phyloP scores from a whole-genome alignment of 2,113 vertebrate genomes.

The Chamaetylas fuelleborni region DNA sequence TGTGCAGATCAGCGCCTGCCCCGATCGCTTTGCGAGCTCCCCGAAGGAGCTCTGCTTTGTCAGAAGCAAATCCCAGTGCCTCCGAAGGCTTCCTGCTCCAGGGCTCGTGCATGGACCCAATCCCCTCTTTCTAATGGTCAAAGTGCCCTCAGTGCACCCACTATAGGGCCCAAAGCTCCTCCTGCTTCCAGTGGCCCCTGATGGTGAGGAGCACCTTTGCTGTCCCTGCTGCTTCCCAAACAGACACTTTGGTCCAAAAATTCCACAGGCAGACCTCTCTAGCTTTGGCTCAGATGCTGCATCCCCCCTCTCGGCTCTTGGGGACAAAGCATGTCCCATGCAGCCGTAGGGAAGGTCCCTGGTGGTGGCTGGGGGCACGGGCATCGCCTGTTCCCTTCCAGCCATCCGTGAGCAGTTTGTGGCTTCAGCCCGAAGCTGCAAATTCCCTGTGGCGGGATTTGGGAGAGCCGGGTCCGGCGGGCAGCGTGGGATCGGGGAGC shows the following conservation, averaged over 20 bases:
- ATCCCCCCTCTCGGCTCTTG: accelerated
- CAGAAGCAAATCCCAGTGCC: background rate
- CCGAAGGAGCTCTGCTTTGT: background rate
- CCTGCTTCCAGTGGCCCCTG: background rate
- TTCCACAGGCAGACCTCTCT: background rate
- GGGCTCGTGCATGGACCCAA: background rate
- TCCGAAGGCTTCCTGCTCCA: background rate
- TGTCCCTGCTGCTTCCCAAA: background rate
- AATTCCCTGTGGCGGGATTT: background rate
- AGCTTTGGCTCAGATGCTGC: background rate
- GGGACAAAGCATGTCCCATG: accelerated
- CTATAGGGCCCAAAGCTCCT: background rate
- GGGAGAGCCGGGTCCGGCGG: background rate
- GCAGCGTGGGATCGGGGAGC: background rate
- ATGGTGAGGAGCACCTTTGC: background rate
- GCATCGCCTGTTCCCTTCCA: background rate
- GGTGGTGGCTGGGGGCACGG: background rate
- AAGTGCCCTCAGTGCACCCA: background rate
- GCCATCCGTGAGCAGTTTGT: accelerated
- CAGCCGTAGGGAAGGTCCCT: background rate
- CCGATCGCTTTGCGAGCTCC: background rate
- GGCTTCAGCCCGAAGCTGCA: background rate
- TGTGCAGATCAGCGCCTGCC: background rate
- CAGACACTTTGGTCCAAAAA: background rate
- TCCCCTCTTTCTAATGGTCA: background rate